Evolutionary conservation across 53 echinoderm and acorn worm genomes (phyloP), one percentile per base, ranked within the genome.

Genomic region (Echinarachnius parma): DNA sequence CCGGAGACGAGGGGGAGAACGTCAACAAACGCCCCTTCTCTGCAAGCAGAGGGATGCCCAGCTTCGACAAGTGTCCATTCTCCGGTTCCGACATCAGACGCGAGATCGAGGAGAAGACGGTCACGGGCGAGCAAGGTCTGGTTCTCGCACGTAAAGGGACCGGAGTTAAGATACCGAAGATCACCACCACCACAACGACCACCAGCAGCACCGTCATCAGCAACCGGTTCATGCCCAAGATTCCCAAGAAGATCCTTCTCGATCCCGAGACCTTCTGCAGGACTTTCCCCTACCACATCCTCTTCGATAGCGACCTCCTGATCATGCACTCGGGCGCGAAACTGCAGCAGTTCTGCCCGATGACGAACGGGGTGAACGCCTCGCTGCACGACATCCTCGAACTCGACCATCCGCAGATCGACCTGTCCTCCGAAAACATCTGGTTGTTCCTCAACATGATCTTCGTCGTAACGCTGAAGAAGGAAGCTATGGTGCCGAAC

Each of bases 211-310:
- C 36, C 3, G 30, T 53, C 0, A 55, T 64, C 23, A 54, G 60
- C 66, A 57, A 55, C 9, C 46, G 76, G 21, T 84, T 81, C 64
- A 26, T 34, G 3, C 61, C 84, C 8, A 68, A 80, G 31, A 56
- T 89, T 0, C 84, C 89, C 15, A 64, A 64, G 5, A 84, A 53
- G 61, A 63, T 89, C 16, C 53, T 83, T 21, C 42, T 93, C 24
- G 89, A 86, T 33, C 80, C 83, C 3, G 60, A 54, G 18, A 93
- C 89, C 24, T 86, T 93, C 75, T 83, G 86, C 35, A 77, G 83
- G 44, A 69, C 77, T 4, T 86, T 89, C 33, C 93, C 93, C 2
- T 93, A 89, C 66, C 93, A 93, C 81, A 61, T 93, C 35, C 76
- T 89, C 4, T 93, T 89, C 28, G 86, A 93, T 75, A 61, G 61